Conservation (phyloP, 2,888 invertebrate species). For the Campoplex nolae region DNA sequence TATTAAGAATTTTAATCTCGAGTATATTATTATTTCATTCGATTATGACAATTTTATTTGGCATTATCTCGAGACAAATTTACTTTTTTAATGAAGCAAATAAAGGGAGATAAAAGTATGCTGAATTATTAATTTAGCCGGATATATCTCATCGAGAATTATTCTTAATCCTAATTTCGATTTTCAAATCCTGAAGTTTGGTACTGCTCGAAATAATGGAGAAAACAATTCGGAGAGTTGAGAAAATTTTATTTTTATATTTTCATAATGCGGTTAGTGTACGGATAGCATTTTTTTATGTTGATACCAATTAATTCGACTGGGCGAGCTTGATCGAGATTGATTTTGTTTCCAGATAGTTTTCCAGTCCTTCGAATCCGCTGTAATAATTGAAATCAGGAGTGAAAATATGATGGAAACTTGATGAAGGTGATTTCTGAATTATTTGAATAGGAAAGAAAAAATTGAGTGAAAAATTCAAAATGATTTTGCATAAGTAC, state of each 20-base stretch:
- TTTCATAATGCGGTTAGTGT: not conserved
- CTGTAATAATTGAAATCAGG: slow-evolving; percentile 84
- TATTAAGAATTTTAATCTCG: not conserved
- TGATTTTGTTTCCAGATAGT: slow-evolving; percentile 92
- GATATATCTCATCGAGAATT: not conserved
- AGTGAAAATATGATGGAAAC: slow-evolving; percentile 1
- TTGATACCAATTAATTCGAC: slow-evolving; percentile 39
- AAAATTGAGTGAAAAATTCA: not conserved
- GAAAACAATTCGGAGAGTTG: not conserved
- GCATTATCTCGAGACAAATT: not conserved
- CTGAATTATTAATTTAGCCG: not conserved
- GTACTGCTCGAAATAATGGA: not conserved
- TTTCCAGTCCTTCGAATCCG: slow-evolving; percentile 90
- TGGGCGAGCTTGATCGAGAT: slow-evolving; percentile 86
- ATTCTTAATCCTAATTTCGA: slow-evolving; percentile 21
- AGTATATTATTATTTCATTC: not conserved
- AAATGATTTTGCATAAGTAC: not conserved
- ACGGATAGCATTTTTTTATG: not conserved
- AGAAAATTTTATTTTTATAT: not conserved
- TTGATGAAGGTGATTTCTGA: too few species aligned
- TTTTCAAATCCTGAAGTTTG: not conserved
- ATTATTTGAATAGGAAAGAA: not conserved
- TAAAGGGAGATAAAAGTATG: not conserved
- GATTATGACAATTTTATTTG: not conserved
- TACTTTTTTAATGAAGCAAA: not conserved